phyloP scores from a whole-genome alignment of 2,113 vertebrate species.

The Cavia aperea region DNA sequence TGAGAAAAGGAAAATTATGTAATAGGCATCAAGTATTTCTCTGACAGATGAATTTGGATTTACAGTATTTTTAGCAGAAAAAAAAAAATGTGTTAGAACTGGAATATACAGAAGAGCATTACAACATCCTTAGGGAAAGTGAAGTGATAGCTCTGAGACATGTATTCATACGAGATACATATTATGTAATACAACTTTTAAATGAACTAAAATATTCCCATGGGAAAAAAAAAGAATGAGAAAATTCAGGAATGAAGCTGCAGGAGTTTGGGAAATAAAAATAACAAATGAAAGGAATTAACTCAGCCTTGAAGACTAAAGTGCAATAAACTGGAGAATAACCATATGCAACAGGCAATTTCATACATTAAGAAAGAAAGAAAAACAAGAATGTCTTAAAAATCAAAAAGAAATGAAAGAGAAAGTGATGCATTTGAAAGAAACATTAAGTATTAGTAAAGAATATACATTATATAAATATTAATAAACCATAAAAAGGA shows the following conservation, averaged over 20 bases:
- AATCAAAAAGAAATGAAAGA: not conserved
- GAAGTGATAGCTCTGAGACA: not conserved
- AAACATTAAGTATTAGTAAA: not conserved
- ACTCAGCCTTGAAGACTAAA: not conserved
- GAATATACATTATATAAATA: not conserved
- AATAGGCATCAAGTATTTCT: not conserved
- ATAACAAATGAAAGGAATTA: not conserved
- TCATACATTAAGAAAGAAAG: not conserved
- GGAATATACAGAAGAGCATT: not conserved
- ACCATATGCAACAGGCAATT: not conserved
- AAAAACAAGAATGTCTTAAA: not conserved
- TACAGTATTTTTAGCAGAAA: not conserved
- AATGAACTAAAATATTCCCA: not conserved
- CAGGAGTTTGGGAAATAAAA: not conserved
- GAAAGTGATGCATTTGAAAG: too few species aligned
- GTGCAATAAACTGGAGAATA: not conserved
- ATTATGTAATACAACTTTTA: not conserved
- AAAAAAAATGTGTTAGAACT: not conserved
- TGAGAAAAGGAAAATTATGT: not conserved
- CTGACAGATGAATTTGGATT: not conserved
- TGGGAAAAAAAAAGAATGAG: not conserved
- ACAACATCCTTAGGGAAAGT: not conserved
- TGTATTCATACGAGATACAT: not conserved
- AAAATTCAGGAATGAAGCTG: not conserved
- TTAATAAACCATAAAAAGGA: not conserved